Evolutionary conservation across 2,113 vertebrate species (phyloP).

Genomic region (Barbus barbus): DNA sequence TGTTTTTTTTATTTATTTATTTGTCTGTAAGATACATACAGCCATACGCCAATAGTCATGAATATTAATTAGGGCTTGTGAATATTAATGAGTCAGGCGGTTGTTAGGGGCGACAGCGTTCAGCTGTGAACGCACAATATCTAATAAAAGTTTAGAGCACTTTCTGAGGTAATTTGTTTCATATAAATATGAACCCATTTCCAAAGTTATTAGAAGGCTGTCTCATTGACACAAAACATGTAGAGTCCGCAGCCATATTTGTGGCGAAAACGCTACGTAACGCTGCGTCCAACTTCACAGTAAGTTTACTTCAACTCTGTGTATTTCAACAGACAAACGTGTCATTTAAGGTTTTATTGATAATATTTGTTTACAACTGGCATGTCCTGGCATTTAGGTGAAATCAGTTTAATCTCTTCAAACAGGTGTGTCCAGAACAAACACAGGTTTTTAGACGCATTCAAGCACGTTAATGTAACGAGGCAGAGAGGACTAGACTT

Average conservation of each 20-base stretch:
- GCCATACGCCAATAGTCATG: background rate
- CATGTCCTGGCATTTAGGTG: background rate
- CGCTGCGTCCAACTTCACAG: conserved; percentile 70
- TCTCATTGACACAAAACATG: conserved; percentile 71
- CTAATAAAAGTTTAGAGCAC: background rate
- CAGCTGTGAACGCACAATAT: too few relatives aligned
- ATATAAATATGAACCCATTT: conserved; percentile 64
- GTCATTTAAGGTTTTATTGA: background rate
- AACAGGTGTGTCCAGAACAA: conserved; percentile 66
- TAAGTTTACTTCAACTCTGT: conserved; percentile 59
- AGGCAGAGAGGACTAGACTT: conserved; percentile 73
- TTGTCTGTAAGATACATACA: too few relatives aligned
- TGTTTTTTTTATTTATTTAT: too few relatives aligned
- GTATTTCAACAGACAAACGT: background rate
- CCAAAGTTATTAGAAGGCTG: conserved; percentile 70
- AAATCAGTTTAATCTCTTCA: background rate
- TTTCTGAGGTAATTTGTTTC: background rate
- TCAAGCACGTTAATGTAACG: conserved; percentile 67
- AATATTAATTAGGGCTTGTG: conserved; percentile 15
- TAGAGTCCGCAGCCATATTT: conserved; percentile 71
- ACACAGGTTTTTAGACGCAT: conserved; percentile 65
- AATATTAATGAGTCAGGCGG: background rate
- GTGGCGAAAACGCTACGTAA: conserved; percentile 57
- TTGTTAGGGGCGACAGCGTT: background rate
- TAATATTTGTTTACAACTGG: background rate